Base-by-base conservation (phyloP, 2,888 invertebrate species). In the Pristionchus maxplancki region DNA sequence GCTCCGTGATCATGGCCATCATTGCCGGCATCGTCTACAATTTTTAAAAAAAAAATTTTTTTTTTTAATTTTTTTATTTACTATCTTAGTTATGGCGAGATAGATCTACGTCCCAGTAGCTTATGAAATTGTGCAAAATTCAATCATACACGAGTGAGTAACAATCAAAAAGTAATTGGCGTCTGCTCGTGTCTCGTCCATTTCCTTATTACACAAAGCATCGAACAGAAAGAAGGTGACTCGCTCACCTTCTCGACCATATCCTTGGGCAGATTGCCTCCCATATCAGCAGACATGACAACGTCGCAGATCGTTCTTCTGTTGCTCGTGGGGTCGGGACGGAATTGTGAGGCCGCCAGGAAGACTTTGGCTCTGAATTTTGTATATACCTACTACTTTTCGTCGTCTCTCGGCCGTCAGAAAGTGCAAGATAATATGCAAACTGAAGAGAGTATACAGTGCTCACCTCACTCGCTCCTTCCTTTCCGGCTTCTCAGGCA, bases 1-100 rank as follows among this genome's bases (percentile, higher is more conserved):
- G 90, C 74, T 90, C 91, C 13, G 91, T 90, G 67, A 91, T 91
- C 91, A 91, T 90, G 24, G 91, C 62, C 91, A 91, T 90, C 4
- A 92, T 89, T 37, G 89, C 90, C 24, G 91, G 91, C 44, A 92
- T 89, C 1, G 91, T 90, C 88, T 88, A 28, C 6, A 37, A 82
- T 24, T 20, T 58, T 24, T 6, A 44, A n/a, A n/a, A n/a, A n/a
- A n/a, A n/a, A n/a, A n/a, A n/a, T n/a, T n/a, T n/a, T n/a, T n/a
- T n/a, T n/a, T n/a, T n/a, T n/a, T n/a, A n/a, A n/a, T n/a, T n/a
- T n/a, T n/a, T n/a, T n/a, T n/a, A 9, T 44, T 44, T 11, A 44
- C 11, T 9, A 44, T 44, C 11, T 11, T 6, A 44, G 11, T 9
- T 9, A 44, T 11, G 44, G 8, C 11, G 44, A 6, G 11, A 44